A percentile compares a stretch with the other conserved stretches of the same genome.
phyloP scores from a whole-genome alignment of 2,888 invertebrate species.

The Drosophila meridionalis region DNA sequence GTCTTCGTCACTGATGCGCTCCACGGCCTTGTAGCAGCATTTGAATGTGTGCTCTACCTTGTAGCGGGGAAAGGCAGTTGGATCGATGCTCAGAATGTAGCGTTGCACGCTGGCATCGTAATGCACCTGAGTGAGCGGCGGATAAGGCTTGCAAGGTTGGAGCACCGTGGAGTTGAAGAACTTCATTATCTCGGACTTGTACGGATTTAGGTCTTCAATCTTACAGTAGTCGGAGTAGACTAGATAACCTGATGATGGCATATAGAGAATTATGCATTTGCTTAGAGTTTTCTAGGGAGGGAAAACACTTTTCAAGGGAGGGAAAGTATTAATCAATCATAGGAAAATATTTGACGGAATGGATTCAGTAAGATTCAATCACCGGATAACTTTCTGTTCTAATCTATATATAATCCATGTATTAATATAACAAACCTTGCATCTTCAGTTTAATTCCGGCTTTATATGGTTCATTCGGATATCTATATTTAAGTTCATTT shows the following conservation, averaged over 20 bases:
- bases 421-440: not conserved
- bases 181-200: slow-evolving; percentile 86
- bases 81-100: slow-evolving; percentile 76
- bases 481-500: too few relatives aligned
- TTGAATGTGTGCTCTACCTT: slow-evolving; percentile 53
- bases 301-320: too few relatives aligned
- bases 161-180: slow-evolving; percentile 86
- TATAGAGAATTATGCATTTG: not conserved
- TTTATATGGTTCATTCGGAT: not conserved
- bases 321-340: not conserved
- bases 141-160: slow-evolving; percentile 85
- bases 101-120: slow-evolving; percentile 65
- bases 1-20: slow-evolving; percentile 74
- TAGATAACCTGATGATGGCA: slow-evolving; percentile 79
- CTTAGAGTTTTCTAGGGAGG: not conserved
- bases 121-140: slow-evolving; percentile 80
- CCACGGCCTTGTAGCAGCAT: slow-evolving; percentile 83
- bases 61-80: slow-evolving; percentile 61
- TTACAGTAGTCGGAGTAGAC: slow-evolving; percentile 87
- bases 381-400: not conserved
- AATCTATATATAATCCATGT: not conserved
- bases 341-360: not conserved
- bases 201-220: slow-evolving; percentile 87
- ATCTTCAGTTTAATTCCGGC: fast-evolving
- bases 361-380: not conserved